Evolutionary conservation across 1,140 invertebrate genomes (phyloP).

Genomic region (Hyles euphorbiae): DNA sequence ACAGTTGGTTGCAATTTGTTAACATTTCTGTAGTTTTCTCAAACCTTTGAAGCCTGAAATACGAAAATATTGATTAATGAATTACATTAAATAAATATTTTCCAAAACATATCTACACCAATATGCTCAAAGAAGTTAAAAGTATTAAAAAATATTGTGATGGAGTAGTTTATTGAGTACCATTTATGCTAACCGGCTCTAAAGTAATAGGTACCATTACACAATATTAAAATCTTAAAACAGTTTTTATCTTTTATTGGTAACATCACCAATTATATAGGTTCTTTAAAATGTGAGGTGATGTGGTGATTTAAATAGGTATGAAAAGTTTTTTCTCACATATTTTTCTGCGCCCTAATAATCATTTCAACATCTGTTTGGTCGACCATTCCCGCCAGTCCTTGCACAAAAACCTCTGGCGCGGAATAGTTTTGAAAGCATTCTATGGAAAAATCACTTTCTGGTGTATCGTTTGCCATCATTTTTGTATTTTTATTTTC

Average conservation of each 20-base stretch:
- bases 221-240: too few species aligned
- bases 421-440: constrained; percentile 93
- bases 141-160: too few species aligned
- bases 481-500: constrained; percentile 3
- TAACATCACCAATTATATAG: too few species aligned
- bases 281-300: too few species aligned
- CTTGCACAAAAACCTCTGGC: constrained; percentile 93
- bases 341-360: constrained; percentile 94
- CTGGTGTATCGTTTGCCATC: constrained; percentile 72
- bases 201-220: too few species aligned
- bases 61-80: background rate
- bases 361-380: constrained; percentile 93
- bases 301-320: too few species aligned
- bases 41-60: constrained; percentile 92
- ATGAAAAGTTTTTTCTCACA: constrained; percentile 77
- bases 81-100: too few species aligned
- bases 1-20: constrained; percentile 94
- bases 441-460: constrained; percentile 78
- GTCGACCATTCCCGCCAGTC: constrained; percentile 91
- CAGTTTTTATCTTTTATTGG: too few species aligned
- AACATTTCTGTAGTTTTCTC: constrained; percentile 99
- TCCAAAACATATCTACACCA: too few species aligned
- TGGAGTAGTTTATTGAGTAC: too few species aligned
- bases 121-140: too few species aligned
- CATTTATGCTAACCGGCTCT: too few species aligned